Evolutionary conservation across 2,888 invertebrate species (phyloP).

Genomic region (Timema podura): DNA sequence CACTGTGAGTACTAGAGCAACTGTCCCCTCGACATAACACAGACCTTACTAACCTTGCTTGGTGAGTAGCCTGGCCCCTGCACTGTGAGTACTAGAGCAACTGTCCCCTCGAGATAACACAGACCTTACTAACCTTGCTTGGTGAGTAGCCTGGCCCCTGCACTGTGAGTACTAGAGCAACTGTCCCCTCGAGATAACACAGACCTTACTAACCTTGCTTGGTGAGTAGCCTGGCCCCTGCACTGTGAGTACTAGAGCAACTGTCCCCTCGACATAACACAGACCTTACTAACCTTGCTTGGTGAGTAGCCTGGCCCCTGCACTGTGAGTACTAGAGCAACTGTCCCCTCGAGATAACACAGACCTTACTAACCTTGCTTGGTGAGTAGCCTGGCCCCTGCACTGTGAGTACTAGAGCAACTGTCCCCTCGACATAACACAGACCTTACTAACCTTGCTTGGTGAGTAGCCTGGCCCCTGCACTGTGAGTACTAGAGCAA

Average conservation of each 20-base stretch:
- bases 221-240: slow-evolving; percentile 62
- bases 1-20: slow-evolving; percentile 59
- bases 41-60: slow-evolving; percentile 66
- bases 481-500: slow-evolving; percentile 59
- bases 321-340: slow-evolving; percentile 59
- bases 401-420: slow-evolving; percentile 59
- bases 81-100: slow-evolving; percentile 59
- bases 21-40: slow-evolving; percentile 41
- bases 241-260: slow-evolving; percentile 59
- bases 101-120: slow-evolving; percentile 41
- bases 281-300: slow-evolving; percentile 66
- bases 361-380: slow-evolving; percentile 66
- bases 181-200: slow-evolving; percentile 41
- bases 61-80: slow-evolving; percentile 62
- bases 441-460: slow-evolving; percentile 66
- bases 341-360: slow-evolving; percentile 41
- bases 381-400: slow-evolving; percentile 62
- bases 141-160: slow-evolving; percentile 62
- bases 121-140: slow-evolving; percentile 66
- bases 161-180: slow-evolving; percentile 59
- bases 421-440: slow-evolving; percentile 41
- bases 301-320: slow-evolving; percentile 62
- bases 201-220: slow-evolving; percentile 66
- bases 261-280: slow-evolving; percentile 41
- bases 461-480: slow-evolving; percentile 62